Percentiles rank a stretch among this genome's conserved stretches.
phyloP scores from a whole-genome alignment of 37 sponge, comb jelly and placozoan species.

The Spongilla lacustris region DNA sequence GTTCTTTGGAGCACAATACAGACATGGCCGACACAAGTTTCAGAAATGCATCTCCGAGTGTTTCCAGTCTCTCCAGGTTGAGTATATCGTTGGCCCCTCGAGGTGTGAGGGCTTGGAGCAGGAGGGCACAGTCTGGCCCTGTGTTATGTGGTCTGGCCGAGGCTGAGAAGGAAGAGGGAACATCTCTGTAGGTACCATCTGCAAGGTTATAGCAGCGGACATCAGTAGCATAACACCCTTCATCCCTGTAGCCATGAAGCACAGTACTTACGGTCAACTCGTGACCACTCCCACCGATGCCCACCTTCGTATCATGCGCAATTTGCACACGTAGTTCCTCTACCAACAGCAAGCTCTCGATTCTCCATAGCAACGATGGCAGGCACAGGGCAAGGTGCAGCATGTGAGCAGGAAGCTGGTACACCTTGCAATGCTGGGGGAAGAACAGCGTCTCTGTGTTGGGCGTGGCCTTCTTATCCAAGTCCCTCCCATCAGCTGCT shows the following conservation, averaged over 20 bases:
- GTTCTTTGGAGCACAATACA: conserved; percentile 58
- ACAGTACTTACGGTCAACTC: conserved; percentile 24
- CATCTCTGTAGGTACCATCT: conserved; percentile 2
- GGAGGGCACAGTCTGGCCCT: conserved; percentile 62
- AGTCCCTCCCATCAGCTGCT: conserved; percentile 38
- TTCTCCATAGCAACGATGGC: conserved; percentile 86
- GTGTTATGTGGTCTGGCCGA: neutral
- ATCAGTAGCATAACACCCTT: conserved; percentile 3
- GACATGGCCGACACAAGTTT: conserved; percentile 77
- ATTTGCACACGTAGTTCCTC: conserved; percentile 55
- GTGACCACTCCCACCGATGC: neutral
- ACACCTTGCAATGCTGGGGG: conserved; percentile 68
- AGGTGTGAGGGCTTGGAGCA: conserved; percentile 83
- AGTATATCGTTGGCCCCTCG: conserved; percentile 73
- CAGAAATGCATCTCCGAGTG: conserved; percentile 92
- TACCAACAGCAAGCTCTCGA: conserved; percentile 76
- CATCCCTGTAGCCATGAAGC: conserved; percentile 60
- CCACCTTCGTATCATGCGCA: conserved; percentile 40
- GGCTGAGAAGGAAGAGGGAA: neutral
- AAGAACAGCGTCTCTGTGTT: conserved; percentile 39
- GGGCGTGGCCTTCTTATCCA: neutral
- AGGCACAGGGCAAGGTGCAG: conserved; percentile 67
- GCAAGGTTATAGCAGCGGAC: neutral
- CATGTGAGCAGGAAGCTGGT: conserved; percentile 60
- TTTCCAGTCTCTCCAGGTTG: conserved; percentile 90